Evolutionary conservation across 1,140 invertebrate genomes (phyloP).

Genomic region (Bombus soroeensis): DNA sequence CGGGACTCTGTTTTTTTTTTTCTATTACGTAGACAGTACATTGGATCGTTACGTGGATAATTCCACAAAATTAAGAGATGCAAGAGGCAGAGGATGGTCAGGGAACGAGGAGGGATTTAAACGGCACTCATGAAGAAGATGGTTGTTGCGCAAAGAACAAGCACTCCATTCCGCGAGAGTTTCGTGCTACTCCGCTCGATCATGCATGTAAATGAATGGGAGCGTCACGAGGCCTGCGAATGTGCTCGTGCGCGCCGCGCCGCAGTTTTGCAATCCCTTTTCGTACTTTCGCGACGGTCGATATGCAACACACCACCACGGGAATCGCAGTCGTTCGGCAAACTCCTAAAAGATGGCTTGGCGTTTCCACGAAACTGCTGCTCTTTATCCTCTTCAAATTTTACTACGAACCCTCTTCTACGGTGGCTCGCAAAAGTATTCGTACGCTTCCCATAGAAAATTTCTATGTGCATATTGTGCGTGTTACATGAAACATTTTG

Average conservation of each 20-base stretch:
- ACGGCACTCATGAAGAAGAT: slow-evolving; percentile 22
- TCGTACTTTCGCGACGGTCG: slow-evolving; percentile 65
- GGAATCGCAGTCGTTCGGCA: slow-evolving; percentile 25
- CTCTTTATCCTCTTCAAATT: background rate
- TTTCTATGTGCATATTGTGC: too few relatives aligned
- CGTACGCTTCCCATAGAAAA: too few relatives aligned
- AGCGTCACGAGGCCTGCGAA: slow-evolving; percentile 28
- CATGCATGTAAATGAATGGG: slow-evolving; percentile 43
- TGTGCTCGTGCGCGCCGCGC: background rate
- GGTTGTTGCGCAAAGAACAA: slow-evolving; percentile 35
- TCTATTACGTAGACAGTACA: background rate
- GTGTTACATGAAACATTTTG: too few relatives aligned
- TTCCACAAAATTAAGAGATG: background rate
- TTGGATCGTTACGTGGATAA: background rate
- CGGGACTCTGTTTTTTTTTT: background rate
- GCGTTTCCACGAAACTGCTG: background rate
- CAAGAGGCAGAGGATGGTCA: background rate
- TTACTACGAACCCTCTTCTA: background rate
- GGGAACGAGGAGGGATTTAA: slow-evolving; percentile 19
- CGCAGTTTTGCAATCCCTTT: slow-evolving; percentile 63
- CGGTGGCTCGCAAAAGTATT: too few relatives aligned
- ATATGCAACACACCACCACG: slow-evolving; percentile 47
- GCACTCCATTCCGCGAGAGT: slow-evolving; percentile 33
- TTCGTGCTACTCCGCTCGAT: slow-evolving; percentile 21
- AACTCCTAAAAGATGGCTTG: slow-evolving; percentile 59